These are phyloP conservation scores for Drosophila ficusphila DNA, from an alignment of 1,140 invertebrate genomes.

Conservation along the genomic window DNA sequence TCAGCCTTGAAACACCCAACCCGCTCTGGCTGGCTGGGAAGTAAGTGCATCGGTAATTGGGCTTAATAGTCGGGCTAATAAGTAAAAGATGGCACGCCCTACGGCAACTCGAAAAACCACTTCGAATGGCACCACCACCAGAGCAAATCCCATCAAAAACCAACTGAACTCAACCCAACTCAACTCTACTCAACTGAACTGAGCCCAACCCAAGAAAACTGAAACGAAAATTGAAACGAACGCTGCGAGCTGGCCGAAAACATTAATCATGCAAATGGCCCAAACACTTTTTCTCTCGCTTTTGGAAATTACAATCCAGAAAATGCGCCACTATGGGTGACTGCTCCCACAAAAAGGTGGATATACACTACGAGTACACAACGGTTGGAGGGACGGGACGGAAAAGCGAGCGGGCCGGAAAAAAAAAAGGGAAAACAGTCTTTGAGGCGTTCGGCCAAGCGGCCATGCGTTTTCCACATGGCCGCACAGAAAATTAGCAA, in stretches of 20 bases:
- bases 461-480: constrained; percentile 74
- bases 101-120: constrained; percentile 7
- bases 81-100: constrained; percentile 54
- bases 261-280: constrained; percentile 79
- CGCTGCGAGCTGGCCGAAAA: constrained; percentile 42
- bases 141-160: constrained; percentile 2
- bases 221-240: constrained; percentile 34
- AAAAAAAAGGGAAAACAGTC: constrained; percentile 73
- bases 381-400: neutral
- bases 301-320: constrained; percentile 69
- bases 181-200: constrained; percentile 1
- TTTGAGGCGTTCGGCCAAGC: constrained; percentile 53
- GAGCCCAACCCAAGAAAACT: constrained; percentile 36
- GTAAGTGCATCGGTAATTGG: constrained; percentile 54
- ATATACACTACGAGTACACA: constrained; percentile 1
- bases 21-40: constrained; percentile 11
- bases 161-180: constrained; percentile 6
- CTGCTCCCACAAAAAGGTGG: constrained; percentile 55
- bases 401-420: constrained; percentile 40
- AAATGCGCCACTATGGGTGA: constrained; percentile 71
- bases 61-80: constrained; percentile 49
- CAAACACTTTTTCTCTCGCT: constrained; percentile 66
- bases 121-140: constrained; percentile 14
- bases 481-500: constrained; percentile 76
- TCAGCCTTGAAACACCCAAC: constrained; percentile 34